Evolutionary conservation across 2,888 invertebrate genomes (phyloP), one percentile per base, ranked within the genome.

Genomic region (Tridacna crocea): DNA sequence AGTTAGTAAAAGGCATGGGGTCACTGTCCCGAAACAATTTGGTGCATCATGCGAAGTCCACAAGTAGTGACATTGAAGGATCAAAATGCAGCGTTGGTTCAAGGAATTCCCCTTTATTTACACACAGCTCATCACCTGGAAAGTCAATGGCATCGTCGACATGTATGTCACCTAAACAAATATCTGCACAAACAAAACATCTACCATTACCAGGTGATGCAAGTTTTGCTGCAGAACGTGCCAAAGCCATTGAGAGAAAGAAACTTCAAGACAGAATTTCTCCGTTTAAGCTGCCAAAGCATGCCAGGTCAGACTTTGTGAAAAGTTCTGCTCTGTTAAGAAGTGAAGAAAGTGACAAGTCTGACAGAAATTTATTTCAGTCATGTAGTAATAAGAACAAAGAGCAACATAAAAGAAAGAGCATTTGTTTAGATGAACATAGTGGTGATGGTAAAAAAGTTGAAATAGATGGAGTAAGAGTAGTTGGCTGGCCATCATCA

Each of bases 401-500:
- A 58, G 4, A 19, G 58, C 4, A 17, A 51, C 24, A 24, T 51
- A 70, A 70, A 70, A 48, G 55, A 26, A 24, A 51, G 51, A 70
- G 51, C 51, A 24, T 3, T 51, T 19, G 6, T 36, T 66, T 15
- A 26, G 13, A 66, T 3, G 27, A 66, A 68, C n/a, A 46, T 55
- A 11, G 55, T 15, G 19, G 11, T 15, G 27, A 12, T 11, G 26
- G 11, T n/a, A 10, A 36, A 26, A 27, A n/a, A 66, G 19, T 19
- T 36, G 19, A 24, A 13, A 15, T 22, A 48, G 46, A 61, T 8
- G 47, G n/a, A 47, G 63, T 12, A 1, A 61, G 24, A 36, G 46
- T 17, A 12, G 27, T 70, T 47, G 76, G 73, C 15, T 85, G 85
- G 85, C 85, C 85, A 17, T 85, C 85, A 11, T 79, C 80, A 61